Conservation (phyloP, 2,113 vertebrate genomes). For the Lontra canadensis region DNA sequence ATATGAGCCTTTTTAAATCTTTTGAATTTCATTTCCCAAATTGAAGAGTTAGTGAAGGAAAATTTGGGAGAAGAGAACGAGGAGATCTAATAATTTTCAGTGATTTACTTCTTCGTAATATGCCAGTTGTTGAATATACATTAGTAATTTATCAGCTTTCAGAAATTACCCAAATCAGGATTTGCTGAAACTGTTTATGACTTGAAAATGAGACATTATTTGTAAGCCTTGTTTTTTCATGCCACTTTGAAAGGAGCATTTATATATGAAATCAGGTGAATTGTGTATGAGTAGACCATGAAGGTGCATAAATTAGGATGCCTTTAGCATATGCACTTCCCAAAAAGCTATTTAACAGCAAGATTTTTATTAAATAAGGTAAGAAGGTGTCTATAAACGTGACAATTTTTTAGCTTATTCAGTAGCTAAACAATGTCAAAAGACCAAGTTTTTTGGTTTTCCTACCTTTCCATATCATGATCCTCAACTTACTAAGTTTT, state of each 20-base stretch:
- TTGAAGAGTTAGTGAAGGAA: not conserved
- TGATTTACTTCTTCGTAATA: not conserved
- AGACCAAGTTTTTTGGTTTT: not conserved
- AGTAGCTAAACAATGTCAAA: not conserved
- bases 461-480: not conserved
- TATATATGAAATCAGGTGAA: not conserved
- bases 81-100: not conserved
- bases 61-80: not conserved
- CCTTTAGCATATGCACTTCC: not conserved
- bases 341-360: not conserved
- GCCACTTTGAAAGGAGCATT: not conserved
- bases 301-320: not conserved
- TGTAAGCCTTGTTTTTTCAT: not conserved
- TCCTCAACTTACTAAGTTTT: not conserved
- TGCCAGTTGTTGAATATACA: not conserved
- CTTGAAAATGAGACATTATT: not conserved
- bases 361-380: not conserved
- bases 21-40: not conserved
- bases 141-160: not conserved
- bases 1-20: not conserved
- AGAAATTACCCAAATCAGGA: not conserved
- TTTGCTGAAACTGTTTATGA: not conserved
- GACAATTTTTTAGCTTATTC: not conserved
- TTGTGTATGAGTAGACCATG: not conserved
- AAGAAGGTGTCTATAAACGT: not conserved